These are phyloP conservation scores for Scaptodrosophila lebanonensis DNA, from an alignment of 1,140 invertebrate genomes.

Conservation along the genomic window DNA sequence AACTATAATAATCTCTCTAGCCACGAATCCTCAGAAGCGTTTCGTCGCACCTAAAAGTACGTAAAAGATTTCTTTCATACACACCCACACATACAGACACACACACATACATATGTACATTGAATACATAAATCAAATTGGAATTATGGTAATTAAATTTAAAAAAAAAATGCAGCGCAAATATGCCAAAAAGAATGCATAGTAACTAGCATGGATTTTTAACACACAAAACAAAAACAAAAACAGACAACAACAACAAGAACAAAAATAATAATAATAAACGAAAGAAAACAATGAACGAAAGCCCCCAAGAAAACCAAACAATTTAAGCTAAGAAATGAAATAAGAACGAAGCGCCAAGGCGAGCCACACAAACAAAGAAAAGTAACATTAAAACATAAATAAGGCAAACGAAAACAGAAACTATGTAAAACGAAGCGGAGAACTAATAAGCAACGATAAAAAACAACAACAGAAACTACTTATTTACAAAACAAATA, in stretches of 20 bases:
- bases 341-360: too few species aligned
- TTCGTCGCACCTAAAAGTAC: too few species aligned
- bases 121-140: constrained; percentile 15
- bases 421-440: not conserved
- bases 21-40: too few species aligned
- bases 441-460: constrained; percentile 15
- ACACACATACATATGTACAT: constrained; percentile 9
- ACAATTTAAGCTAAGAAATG: too few species aligned
- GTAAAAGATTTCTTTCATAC: too few species aligned
- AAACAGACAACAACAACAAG: constrained; percentile 7
- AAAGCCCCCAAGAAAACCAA: constrained; percentile 5
- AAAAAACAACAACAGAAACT: constrained; percentile 37
- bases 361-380: constrained; percentile 7
- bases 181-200: constrained; percentile 44
- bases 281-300: constrained; percentile 22
- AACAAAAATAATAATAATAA: not conserved
- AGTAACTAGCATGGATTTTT: constrained; percentile 66
- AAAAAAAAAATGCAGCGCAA: constrained; percentile 22
- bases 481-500: constrained; percentile 34
- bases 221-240: constrained; percentile 37
- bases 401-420: constrained; percentile 7
- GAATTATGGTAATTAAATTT: not conserved
- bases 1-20: too few species aligned
- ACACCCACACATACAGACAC: constrained; percentile 23
- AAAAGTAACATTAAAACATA: constrained; percentile 3